Conservation (phyloP, 1,140 invertebrate species). For the Adelges cooleyi region DNA sequence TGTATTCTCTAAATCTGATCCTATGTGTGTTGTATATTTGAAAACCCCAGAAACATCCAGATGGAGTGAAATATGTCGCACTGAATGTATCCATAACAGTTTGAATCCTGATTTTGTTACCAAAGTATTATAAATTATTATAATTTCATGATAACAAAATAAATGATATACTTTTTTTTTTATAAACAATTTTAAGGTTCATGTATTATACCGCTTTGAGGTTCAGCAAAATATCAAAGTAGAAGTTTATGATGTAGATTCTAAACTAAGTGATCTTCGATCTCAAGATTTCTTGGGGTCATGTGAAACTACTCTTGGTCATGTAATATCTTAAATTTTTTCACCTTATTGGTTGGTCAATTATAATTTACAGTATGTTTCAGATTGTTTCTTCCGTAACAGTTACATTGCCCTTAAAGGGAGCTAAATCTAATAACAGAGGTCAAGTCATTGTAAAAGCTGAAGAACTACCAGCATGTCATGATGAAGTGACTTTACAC, state of each 20-base stretch:
- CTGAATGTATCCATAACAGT: constrained; percentile 47
- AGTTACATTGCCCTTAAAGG: constrained; percentile 33
- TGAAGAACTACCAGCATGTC: constrained; percentile 42
- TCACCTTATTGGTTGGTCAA: neutral
- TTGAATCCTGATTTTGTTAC: constrained; percentile 48
- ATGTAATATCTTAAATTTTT: constrained; percentile 31
- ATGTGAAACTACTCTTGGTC: constrained; percentile 42
- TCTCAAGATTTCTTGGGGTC: constrained; percentile 47
- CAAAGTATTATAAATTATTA: constrained; percentile 36
- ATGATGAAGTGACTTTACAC: constrained; percentile 43
- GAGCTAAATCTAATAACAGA: constrained; percentile 30
- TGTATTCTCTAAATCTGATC: constrained; percentile 50
- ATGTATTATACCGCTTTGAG: constrained; percentile 39
- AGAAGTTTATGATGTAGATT: constrained; percentile 46
- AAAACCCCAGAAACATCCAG: constrained; percentile 39
- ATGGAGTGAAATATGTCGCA: constrained; percentile 46
- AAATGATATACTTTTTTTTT: neutral
- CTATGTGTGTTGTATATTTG: constrained; percentile 47
- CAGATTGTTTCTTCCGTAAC: constrained; percentile 38
- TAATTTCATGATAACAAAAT: neutral
- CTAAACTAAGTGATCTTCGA: constrained; percentile 37
- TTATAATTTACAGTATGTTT: constrained; percentile 6
- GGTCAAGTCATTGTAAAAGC: constrained; percentile 41
- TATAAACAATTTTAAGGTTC: constrained; percentile 34
- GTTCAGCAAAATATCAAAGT: constrained; percentile 43